A percentile compares a stretch with the other conserved stretches of the same genome.
Conservation (phyloP, 2,797 vertebrate genomes). For the Tokudaia muenninki region DNA sequence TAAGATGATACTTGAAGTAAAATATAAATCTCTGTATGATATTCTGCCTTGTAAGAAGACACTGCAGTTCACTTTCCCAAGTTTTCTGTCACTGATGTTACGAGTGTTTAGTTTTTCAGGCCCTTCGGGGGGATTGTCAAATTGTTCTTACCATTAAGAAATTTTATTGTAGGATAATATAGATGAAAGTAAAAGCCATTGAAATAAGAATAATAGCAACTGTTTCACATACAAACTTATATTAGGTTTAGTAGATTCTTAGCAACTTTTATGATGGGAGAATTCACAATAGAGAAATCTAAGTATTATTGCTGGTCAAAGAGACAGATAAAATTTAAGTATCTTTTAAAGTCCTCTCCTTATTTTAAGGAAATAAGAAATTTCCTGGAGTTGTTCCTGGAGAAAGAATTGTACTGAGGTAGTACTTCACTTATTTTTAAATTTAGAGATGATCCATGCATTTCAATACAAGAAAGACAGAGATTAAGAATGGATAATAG, state of each 20-base stretch:
- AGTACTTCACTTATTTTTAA: background rate
- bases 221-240: background rate
- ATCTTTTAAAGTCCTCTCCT: background rate
- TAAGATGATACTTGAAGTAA: background rate
- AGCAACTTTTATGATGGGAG: background rate
- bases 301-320: background rate
- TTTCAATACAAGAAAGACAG: background rate
- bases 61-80: background rate
- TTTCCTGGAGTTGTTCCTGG: background rate
- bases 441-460: background rate
- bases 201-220: background rate
- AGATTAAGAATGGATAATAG: background rate
- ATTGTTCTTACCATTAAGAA: constrained; percentile 13
- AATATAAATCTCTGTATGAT: background rate
- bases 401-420: background rate
- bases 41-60: background rate
- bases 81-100: background rate
- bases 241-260: constrained; percentile 17
- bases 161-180: background rate
- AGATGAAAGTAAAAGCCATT: background rate
- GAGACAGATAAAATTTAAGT: background rate
- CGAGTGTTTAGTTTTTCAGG: background rate
- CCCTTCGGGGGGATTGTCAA: background rate
- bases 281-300: background rate
- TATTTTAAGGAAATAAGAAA: background rate